Evolutionary conservation across 2,797 vertebrate genomes (phyloP), one percentile per base, ranked within the genome.

Genomic region (Hipposideros larvatus): DNA sequence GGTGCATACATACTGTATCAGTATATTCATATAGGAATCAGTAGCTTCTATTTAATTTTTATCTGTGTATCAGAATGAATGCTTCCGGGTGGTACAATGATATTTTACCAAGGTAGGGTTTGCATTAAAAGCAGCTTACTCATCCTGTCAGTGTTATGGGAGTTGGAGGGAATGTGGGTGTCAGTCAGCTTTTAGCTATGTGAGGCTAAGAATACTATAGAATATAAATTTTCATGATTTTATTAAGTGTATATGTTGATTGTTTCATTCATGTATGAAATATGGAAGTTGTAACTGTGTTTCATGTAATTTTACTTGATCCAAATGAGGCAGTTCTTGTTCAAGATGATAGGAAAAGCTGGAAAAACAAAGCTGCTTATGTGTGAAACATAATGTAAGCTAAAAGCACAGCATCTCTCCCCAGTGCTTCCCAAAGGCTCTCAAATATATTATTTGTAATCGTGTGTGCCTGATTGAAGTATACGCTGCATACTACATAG

Each of bases 21-120:
- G 0, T 79, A 70, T 75, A 28, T 65, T 74, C 59, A 48, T 57
- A 31, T 41, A 19, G 41, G 55, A 66, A 66, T 82, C 9, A 21
- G n/a, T 68, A 77, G 28, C 34, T 86, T 82, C n/a, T 90, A 63
- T 26, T 90, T 87, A 90, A 68, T 70, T 82, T 95, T 92, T 86
- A 28, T 86, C 43, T 82, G 51, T 24, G 7, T 63, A 53, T 74
- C 46, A 87, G 31, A 34, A 24, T 82, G 61, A 83, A 63, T 68
- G 7, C 61, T 73, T 92, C 19, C 15, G 59, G 28, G 22, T 22
- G 51, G 15, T 46, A n/a, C 80, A 65, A 57, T 53, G 85, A n/a
- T 57, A 34, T 86, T 53, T 92, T 70, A 34, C n/a, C 14, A 53
- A 37, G 51, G 70, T 70, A 43, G 9, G 11, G 1, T 61, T 79